Base-by-base conservation (phyloP, 2,888 invertebrate genomes). In the Abrostola triplasia region DNA sequence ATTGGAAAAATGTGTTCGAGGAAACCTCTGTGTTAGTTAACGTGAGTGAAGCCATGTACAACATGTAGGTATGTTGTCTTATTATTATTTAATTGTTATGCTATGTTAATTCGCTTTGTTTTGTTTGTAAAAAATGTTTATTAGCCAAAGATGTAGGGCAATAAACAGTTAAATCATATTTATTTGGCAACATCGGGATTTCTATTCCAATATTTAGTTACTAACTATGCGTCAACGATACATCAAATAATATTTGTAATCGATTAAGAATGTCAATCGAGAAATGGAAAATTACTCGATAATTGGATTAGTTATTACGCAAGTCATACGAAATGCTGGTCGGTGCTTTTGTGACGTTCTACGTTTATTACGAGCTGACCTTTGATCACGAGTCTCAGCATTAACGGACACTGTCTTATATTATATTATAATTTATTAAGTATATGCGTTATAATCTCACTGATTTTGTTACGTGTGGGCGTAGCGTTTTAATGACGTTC, bases 401-500 rank as follows among this genome's bases (percentile, higher is more conserved):
- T 62, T 59, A 65, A 66, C 61, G 11, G 59, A 37, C 54, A 44
- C 44, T 55, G 36, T 50, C 36, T 64, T 47, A 74, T 70, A 64
- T 59, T 60, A 64, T 74, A 69, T 50, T 56, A 50, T 69, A 70
- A 79, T 73, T 66, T 63, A 73, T 56, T 63, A 60, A 56, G 55
- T 59, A 65, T 53, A 65, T 53, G 54, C 50, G 58, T 50, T 77
- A 66, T 64, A 71, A 67, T 67, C 66, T 68, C 38, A 53, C 54
- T 57, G 61, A 65, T 69, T 67, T 66, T 60, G 63, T 36, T 40
- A 47, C 42, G 44, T 12, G 69, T 78, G 59, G 72, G 67, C 24
- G 66, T 67, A 61, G 41, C 42, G 65, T 60, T 60, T 55, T 67
- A 38, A 51, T 55, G 12, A 38, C 40, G 44, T 52, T 59, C 10